These are phyloP conservation scores for Bombus waltoni DNA, from an alignment of 1,140 invertebrate species.

Conservation along the genomic window DNA sequence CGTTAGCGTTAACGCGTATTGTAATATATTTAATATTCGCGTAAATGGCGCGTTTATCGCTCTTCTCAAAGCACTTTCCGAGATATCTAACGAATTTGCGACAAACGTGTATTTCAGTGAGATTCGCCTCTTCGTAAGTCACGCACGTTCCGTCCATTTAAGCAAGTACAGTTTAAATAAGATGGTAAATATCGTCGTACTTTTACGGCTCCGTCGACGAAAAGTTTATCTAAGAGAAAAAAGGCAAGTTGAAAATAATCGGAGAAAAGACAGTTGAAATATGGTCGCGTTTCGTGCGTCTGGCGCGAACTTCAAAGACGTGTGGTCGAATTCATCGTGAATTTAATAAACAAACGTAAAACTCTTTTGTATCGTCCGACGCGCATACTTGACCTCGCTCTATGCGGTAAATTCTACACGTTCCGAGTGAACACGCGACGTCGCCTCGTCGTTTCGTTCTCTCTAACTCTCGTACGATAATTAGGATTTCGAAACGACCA, in stretches of 20 bases:
- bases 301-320: not conserved
- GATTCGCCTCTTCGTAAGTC: no score
- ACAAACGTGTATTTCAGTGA: no score
- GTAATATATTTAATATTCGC: not conserved
- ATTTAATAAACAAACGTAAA: slow-evolving; percentile 39
- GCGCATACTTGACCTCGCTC: not conserved
- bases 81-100: no score
- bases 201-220: not conserved
- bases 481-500: not conserved
- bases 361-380: slow-evolving; percentile 2
- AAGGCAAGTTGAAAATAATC: not conserved
- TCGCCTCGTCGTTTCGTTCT: not conserved
- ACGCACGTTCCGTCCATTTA: no score
- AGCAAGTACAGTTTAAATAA: no score
- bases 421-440: not conserved
- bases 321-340: not conserved
- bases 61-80: not conserved
- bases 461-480: not conserved
- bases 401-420: not conserved
- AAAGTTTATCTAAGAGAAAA: not conserved
- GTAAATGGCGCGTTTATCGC: not conserved
- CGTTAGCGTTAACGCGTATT: no score
- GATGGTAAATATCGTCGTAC: not conserved
- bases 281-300: not conserved
- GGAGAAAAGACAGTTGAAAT: not conserved